Percentiles rank a stretch among this genome's conserved stretches.
These are phyloP conservation scores for Ceraclea dissimilis DNA, from an alignment of 2,888 invertebrate species.

Conservation along the genomic window DNA sequence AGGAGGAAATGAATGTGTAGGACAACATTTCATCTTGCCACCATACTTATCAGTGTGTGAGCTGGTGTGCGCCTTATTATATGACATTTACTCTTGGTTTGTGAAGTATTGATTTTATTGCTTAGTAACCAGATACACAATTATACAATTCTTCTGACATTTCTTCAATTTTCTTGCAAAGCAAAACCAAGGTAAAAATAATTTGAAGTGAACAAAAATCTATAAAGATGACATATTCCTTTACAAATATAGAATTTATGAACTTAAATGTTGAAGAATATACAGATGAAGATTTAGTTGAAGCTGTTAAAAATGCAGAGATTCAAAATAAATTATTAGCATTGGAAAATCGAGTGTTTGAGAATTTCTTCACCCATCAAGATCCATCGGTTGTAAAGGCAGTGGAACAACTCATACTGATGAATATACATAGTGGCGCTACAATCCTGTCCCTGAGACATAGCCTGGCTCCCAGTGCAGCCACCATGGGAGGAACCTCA, in stretches of 20 bases:
- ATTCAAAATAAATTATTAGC: conserved; percentile 15
- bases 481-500: conserved; percentile 3
- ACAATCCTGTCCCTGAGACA: not conserved
- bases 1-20: too few species aligned
- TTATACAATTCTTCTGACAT: conserved; percentile 5
- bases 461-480: conserved; percentile 1
- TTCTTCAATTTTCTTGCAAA: not conserved
- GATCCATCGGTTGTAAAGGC: conserved; percentile 13
- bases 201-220: too few species aligned
- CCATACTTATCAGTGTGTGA: too few species aligned
- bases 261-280: conserved; percentile 16
- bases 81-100: too few species aligned
- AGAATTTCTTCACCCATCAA: conserved; percentile 11
- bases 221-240: not conserved
- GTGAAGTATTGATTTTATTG: conserved; percentile 9
- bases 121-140: conserved; percentile 1
- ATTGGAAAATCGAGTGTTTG: conserved; percentile 16
- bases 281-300: conserved; percentile 10
- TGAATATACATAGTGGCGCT: not conserved
- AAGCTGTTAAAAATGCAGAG: conserved; percentile 8
- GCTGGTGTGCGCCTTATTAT: too few species aligned
- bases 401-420: conserved; percentile 11
- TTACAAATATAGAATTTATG: not conserved
- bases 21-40: too few species aligned
- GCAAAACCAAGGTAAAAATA: too few species aligned